Percentiles rank a stretch among this genome's conserved stretches.
These are phyloP conservation scores for Aurelia sp. DNA, from an alignment of 30 jellyfish, hydroid and myxozoan genomes.

Conservation along the genomic window DNA sequence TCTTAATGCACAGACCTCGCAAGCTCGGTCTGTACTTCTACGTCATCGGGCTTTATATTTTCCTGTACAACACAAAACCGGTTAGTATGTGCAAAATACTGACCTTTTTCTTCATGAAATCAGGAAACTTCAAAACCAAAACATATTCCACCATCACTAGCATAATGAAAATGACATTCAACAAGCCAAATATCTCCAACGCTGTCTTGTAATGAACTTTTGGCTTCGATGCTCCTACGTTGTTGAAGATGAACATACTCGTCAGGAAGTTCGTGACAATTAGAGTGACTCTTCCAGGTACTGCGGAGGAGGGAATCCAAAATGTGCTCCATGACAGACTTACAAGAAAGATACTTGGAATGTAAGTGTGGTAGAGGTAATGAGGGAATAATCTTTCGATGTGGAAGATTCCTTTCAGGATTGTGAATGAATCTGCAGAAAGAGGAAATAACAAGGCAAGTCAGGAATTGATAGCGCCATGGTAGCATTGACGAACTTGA, in stretches of 20 bases:
- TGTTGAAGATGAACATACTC: slow-evolving; percentile 36
- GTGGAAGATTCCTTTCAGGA: background rate
- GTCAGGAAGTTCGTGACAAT: slow-evolving; percentile 62
- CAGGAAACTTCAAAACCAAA: slow-evolving; percentile 10
- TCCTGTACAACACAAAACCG: no score
- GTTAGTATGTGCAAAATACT: no score
- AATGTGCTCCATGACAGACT: slow-evolving; percentile 49
- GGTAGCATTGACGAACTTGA: no score
- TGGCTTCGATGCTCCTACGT: slow-evolving; percentile 44
- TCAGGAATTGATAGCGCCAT: background rate
- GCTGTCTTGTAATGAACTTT: slow-evolving; percentile 64
- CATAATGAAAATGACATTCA: slow-evolving; percentile 38
- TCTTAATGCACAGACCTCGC: no score
- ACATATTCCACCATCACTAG: slow-evolving; percentile 62
- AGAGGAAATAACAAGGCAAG: background rate
- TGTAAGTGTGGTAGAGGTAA: slow-evolving; percentile 44
- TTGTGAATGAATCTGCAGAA: background rate
- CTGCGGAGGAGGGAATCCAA: slow-evolving; percentile 64
- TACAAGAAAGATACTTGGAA: slow-evolving; percentile 48
- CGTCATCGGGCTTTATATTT: no score
- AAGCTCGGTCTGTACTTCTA: no score
- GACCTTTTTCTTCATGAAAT: background rate
- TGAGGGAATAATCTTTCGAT: slow-evolving; percentile 27
- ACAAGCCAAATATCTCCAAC: slow-evolving; percentile 37
- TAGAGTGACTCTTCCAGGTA: slow-evolving; percentile 69